phyloP scores from a whole-genome alignment of 1,140 invertebrate species.

The Caenorhabditis briggsae region DNA sequence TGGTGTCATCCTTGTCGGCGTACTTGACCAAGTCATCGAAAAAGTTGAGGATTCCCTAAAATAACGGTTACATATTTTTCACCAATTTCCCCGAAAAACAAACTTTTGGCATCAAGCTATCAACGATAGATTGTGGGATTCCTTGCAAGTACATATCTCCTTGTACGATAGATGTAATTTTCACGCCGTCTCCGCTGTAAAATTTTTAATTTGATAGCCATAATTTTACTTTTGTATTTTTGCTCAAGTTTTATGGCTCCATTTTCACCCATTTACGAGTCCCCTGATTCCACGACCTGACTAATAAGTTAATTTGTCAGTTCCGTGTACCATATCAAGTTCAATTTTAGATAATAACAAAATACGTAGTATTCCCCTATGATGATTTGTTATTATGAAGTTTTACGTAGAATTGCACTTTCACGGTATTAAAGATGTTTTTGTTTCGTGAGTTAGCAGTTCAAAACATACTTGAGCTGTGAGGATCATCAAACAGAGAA shows the following conservation, averaged over 20 bases:
- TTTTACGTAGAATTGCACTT: background rate
- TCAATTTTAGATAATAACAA: background rate
- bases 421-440: background rate
- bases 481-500: background rate
- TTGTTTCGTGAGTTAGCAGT: background rate
- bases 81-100: background rate
- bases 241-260: too few relatives aligned
- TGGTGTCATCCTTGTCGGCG: slow-evolving; percentile 46
- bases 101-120: slow-evolving; percentile 53
- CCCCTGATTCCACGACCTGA: too few relatives aligned
- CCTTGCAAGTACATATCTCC: slow-evolving; percentile 43
- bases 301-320: too few relatives aligned
- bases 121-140: slow-evolving; percentile 12
- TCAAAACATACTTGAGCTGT: background rate
- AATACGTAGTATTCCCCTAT: background rate
- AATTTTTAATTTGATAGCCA: background rate
- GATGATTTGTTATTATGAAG: background rate
- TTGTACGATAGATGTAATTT: slow-evolving; percentile 51
- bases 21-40: slow-evolving; percentile 51
- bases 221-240: too few relatives aligned
- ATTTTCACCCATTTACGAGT: too few relatives aligned
- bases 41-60: slow-evolving; percentile 49
- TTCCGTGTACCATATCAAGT: background rate
- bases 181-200: slow-evolving; percentile 52
- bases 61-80: too few relatives aligned